phyloP scores from a whole-genome alignment of 37 sponge, comb jelly and placozoan genomes.

The Tethya wilhelma region DNA sequence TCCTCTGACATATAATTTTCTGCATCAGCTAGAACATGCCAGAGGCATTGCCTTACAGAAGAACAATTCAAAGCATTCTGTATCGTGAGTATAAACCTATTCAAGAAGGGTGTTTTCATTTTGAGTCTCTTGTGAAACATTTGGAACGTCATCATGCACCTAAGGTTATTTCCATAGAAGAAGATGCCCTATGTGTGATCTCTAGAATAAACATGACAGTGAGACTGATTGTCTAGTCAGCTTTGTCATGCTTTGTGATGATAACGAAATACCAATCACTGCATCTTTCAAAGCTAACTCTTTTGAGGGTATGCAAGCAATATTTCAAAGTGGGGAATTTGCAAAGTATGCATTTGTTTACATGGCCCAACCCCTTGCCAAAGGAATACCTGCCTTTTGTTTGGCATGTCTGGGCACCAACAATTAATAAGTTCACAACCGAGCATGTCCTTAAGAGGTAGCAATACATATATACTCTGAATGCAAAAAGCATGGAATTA shows the following conservation, averaged over 20 bases:
- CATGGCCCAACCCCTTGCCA: conserved; percentile 19
- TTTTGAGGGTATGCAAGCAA: not conserved
- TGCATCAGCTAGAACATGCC: not conserved
- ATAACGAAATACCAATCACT: not conserved
- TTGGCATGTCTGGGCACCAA: too few relatives aligned
- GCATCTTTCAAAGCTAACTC: not conserved
- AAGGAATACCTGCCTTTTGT: too few relatives aligned
- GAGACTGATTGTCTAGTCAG: conserved; percentile 50
- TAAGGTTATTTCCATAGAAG: too few relatives aligned
- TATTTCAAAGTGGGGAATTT: not conserved
- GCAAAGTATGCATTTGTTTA: conserved; percentile 2
- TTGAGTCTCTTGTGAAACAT: too few relatives aligned
- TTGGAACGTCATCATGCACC: conserved; percentile 24
- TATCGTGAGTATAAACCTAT: too few relatives aligned
- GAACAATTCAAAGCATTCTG: too few relatives aligned
- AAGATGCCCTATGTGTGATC: conserved; percentile 51
- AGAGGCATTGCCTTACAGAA: too few relatives aligned
- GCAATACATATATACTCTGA: conserved; percentile 25
- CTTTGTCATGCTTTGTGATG: conserved; percentile 28
- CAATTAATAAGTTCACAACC: too few relatives aligned
- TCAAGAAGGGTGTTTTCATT: too few relatives aligned
- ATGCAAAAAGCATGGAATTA: conserved; percentile 39
- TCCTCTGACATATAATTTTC: too few relatives aligned
- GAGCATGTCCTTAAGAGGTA: too few relatives aligned
- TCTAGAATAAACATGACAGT: conserved; percentile 46